Conservation (phyloP, 2,888 invertebrate species). For the Phymatocera aterrima region DNA sequence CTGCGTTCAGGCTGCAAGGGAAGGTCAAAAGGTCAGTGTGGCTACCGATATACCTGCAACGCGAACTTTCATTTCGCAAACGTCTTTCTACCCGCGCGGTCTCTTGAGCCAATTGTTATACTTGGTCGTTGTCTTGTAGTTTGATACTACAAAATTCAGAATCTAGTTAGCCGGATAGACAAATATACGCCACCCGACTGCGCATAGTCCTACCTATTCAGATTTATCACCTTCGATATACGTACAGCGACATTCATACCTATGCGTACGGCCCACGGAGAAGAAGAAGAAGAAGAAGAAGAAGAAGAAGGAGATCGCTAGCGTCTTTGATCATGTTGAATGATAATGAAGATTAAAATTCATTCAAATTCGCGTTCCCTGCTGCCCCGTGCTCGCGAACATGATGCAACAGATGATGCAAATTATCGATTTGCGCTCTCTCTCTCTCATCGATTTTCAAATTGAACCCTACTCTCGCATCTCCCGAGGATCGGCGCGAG, state of each 20-base stretch:
- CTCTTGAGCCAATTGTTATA: constrained; percentile 21
- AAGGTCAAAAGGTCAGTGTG: constrained; percentile 58
- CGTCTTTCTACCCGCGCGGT: constrained; percentile 31
- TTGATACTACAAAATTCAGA: too few species aligned
- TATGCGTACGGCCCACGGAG: too few species aligned
- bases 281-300: too few species aligned
- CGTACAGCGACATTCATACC: too few species aligned
- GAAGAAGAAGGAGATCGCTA: too few species aligned
- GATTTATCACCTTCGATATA: too few species aligned
- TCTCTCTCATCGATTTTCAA: constrained; percentile 11
- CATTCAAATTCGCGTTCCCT: too few species aligned
- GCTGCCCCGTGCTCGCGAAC: not conserved
- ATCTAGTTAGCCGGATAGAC: too few species aligned
- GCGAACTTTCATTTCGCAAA: constrained; percentile 63
- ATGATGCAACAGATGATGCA: constrained; percentile 2
- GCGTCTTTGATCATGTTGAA: too few species aligned
- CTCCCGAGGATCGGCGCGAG: not conserved
- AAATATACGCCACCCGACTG: too few species aligned
- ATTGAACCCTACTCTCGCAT: not conserved
- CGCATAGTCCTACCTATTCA: too few species aligned
- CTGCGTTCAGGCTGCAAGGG: constrained; percentile 47
- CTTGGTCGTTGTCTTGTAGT: not conserved
- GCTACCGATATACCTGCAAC: constrained; percentile 56
- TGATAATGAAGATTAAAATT: too few species aligned
- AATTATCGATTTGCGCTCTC: not conserved